Conservation (phyloP, 2,113 vertebrate genomes). For the Ailurus styani region DNA sequence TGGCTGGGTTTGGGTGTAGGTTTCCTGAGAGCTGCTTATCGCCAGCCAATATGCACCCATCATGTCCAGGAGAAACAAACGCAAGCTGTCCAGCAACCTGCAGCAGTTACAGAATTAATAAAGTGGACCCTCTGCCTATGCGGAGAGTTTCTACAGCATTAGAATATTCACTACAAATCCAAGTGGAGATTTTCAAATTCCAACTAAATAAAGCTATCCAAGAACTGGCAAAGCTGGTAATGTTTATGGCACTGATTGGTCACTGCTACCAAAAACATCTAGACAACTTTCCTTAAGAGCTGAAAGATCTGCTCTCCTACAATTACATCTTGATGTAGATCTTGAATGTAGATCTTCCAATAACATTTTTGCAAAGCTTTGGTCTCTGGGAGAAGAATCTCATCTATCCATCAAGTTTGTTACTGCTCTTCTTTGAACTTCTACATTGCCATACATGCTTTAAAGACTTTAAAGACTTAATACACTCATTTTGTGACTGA, state of each 20-base stretch:
- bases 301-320: conserved; percentile 86
- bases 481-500: conserved; percentile 89
- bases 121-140: conserved; percentile 86
- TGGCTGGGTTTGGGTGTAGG: background rate
- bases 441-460: conserved; percentile 87
- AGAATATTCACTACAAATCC: conserved; percentile 88
- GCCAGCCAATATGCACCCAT: background rate
- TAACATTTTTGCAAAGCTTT: conserved; percentile 91
- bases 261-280: conserved; percentile 91
- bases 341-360: conserved; percentile 85
- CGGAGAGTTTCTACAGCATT: conserved; percentile 90
- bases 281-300: conserved; percentile 87
- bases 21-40: background rate
- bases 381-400: conserved; percentile 89
- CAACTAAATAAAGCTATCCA: conserved; percentile 90
- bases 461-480: conserved; percentile 88
- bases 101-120: conserved; percentile 91
- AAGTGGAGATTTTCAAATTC: conserved; percentile 91
- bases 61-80: conserved; percentile 88
- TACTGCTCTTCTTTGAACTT: conserved; percentile 92
- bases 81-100: conserved; percentile 89
- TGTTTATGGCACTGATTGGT: conserved; percentile 90
- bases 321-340: too few relatives aligned
- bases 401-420: conserved; percentile 83
- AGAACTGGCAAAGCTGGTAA: conserved; percentile 87